Percentiles rank a stretch among this genome's conserved stretches.
phyloP scores from a whole-genome alignment of 2,113 vertebrate species.

The Thamnaconus septentrionalis region DNA sequence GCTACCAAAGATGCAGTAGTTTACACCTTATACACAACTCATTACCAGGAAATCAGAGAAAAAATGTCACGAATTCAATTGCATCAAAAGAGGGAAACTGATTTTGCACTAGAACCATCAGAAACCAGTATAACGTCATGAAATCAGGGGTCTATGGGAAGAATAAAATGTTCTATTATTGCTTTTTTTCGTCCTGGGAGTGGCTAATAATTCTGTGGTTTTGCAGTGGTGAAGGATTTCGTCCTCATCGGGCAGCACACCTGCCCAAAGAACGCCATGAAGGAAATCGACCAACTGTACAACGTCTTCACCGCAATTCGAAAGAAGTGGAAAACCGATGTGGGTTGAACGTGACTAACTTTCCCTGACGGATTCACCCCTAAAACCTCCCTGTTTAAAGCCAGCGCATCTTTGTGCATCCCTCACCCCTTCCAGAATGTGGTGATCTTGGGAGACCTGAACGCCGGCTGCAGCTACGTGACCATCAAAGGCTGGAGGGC shows the following conservation, averaged over 20 bases:
- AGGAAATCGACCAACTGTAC: slow-evolving; percentile 78
- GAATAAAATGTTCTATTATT: no score
- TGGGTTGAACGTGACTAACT: slow-evolving; percentile 26
- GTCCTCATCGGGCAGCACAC: slow-evolving; percentile 81
- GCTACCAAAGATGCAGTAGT: neutral
- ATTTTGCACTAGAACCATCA: no score
- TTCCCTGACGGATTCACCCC: no score
- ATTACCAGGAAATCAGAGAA: no score
- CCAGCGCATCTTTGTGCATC: neutral
- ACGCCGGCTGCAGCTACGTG: slow-evolving; percentile 84
- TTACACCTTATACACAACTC: no score
- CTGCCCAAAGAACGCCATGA: slow-evolving; percentile 75
- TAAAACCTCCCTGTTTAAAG: no score
- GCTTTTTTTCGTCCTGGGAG: neutral
- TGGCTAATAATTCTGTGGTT: neutral
- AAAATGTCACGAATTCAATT: neutral
- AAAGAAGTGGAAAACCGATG: slow-evolving; percentile 77
- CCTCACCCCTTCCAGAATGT: slow-evolving; percentile 69
- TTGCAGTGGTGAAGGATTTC: slow-evolving; percentile 78
- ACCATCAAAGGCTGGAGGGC: slow-evolving; percentile 74
- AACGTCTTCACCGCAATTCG: slow-evolving; percentile 71
- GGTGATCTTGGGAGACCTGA: slow-evolving; percentile 85
- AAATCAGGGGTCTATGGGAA: no score
- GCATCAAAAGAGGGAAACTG: no score
- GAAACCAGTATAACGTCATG: no score